These are phyloP conservation scores for Epinotia bilunana DNA, from an alignment of 2,888 invertebrate genomes.

Conservation along the genomic window DNA sequence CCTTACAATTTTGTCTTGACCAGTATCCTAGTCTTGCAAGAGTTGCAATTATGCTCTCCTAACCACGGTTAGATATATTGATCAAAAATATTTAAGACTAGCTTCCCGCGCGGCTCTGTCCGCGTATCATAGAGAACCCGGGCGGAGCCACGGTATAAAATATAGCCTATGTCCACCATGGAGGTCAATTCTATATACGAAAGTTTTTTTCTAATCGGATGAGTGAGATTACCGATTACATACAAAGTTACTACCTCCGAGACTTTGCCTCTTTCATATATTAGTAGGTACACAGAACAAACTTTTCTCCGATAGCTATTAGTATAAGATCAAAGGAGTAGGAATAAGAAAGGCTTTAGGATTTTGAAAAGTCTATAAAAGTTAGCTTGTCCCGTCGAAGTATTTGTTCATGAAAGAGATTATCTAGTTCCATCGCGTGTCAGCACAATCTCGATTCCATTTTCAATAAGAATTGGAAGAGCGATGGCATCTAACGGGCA, in stretches of 20 bases:
- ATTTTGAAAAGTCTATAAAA: slow-evolving; percentile 17
- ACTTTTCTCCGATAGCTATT: not conserved
- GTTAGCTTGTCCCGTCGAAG: not conserved
- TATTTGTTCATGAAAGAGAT: slow-evolving; percentile 28
- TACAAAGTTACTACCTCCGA: too few relatives aligned
- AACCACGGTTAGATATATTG: not conserved
- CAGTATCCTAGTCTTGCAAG: not conserved
- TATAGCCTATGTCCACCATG: too few relatives aligned
- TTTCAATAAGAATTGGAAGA: slow-evolving; percentile 41
- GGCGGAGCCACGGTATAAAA: too few relatives aligned
- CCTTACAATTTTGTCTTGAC: not conserved
- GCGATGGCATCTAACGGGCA: slow-evolving; percentile 50
- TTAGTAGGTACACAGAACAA: not conserved
- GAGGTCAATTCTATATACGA: too few relatives aligned
- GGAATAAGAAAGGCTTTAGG: not conserved
- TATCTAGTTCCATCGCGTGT: slow-evolving; percentile 36
- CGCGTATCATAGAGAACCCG: too few relatives aligned
- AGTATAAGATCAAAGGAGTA: not conserved
- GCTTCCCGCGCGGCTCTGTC: too few relatives aligned
- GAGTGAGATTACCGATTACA: too few relatives aligned
- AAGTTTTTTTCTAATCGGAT: too few relatives aligned
- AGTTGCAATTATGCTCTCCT: not conserved
- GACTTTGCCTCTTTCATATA: too few relatives aligned
- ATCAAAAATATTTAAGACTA: too few relatives aligned
- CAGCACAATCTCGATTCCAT: slow-evolving; percentile 44